Percentiles rank a stretch among this genome's conserved stretches.
phyloP scores from a whole-genome alignment of 2,797 vertebrate species.

The Cyclura pinguis region DNA sequence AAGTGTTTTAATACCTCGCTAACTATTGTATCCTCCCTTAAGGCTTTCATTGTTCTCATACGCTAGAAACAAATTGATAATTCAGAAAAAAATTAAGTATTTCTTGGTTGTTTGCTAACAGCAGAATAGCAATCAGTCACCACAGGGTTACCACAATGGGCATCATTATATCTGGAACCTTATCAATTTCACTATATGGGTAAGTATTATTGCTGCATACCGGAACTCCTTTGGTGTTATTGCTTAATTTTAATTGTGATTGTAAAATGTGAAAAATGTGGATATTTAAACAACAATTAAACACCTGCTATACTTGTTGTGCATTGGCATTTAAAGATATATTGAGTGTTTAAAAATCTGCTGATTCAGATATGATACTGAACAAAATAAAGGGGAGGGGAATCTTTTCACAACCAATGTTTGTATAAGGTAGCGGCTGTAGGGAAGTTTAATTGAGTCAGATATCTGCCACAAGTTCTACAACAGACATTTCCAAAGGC shows the following conservation, averaged over 20 bases:
- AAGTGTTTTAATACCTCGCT: conserved; percentile 98
- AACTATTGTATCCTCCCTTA: conserved; percentile 92
- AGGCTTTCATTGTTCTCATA: conserved; percentile 91
- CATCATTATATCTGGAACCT: conserved; percentile 88
- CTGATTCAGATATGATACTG: conserved; percentile 85
- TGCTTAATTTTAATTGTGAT: conserved; percentile 91
- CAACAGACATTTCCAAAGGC: conserved; percentile 63
- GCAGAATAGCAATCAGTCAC: conserved; percentile 92
- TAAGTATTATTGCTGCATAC: conserved; percentile 88
- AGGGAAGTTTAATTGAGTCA: conserved; percentile 76
- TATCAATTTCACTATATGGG: conserved; percentile 90
- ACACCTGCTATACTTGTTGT: conserved; percentile 89
- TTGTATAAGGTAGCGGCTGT: conserved; percentile 73
- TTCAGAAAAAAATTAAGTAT: conserved; percentile 96
- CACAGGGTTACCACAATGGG: conserved; percentile 90
- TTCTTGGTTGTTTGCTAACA: conserved; percentile 91
- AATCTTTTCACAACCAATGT: conserved; percentile 76
- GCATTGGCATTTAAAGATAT: conserved; percentile 88
- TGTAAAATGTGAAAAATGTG: conserved; percentile 90
- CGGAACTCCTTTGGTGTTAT: conserved; percentile 89
- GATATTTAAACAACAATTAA: conserved; percentile 91
- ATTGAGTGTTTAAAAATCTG: conserved; percentile 87
- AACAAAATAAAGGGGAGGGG: conserved; percentile 64
- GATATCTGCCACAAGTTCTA: conserved; percentile 67
- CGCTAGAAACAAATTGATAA: conserved; percentile 94